phyloP scores from a whole-genome alignment of 2,113 vertebrate species.

The Lamprologus tigripictilis region DNA sequence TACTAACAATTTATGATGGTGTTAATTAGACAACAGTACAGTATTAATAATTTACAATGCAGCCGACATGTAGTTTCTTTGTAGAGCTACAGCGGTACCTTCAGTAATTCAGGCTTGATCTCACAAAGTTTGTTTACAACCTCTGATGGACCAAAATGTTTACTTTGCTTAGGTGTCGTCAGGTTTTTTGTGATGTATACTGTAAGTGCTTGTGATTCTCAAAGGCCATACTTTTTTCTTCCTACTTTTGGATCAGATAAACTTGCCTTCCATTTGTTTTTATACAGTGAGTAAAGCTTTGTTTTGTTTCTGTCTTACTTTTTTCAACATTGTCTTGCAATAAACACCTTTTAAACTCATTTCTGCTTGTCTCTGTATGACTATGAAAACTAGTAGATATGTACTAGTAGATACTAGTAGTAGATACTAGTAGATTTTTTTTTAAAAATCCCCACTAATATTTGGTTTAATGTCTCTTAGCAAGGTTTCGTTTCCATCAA shows the following conservation, averaged over 20 bases:
- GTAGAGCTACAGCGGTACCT: slow-evolving; percentile 34
- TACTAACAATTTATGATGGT: neutral
- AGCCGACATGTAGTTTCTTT: neutral
- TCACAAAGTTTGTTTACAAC: slow-evolving; percentile 29
- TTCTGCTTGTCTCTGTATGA: neutral
- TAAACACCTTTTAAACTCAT: slow-evolving; percentile 53
- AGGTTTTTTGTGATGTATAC: slow-evolving; percentile 12
- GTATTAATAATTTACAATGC: slow-evolving; percentile 38
- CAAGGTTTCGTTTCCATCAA: neutral
- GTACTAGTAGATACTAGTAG: no score
- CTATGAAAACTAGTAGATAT: neutral
- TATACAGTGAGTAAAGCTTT: slow-evolving; percentile 33
- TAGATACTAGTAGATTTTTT: no score
- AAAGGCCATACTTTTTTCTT: neutral
- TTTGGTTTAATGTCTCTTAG: neutral
- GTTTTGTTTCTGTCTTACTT: slow-evolving; percentile 9
- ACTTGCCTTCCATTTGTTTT: slow-evolving; percentile 35
- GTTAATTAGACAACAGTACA: slow-evolving; percentile 7
- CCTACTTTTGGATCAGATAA: neutral
- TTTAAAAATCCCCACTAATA: neutral
- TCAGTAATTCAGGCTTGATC: neutral
- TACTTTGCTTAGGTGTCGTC: slow-evolving; percentile 8
- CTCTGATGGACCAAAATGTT: neutral
- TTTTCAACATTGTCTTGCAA: slow-evolving; percentile 54
- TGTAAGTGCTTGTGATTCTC: slow-evolving; percentile 26